Conservation (phyloP, 2,113 vertebrate species). For the Salvelinus fontinalis region DNA sequence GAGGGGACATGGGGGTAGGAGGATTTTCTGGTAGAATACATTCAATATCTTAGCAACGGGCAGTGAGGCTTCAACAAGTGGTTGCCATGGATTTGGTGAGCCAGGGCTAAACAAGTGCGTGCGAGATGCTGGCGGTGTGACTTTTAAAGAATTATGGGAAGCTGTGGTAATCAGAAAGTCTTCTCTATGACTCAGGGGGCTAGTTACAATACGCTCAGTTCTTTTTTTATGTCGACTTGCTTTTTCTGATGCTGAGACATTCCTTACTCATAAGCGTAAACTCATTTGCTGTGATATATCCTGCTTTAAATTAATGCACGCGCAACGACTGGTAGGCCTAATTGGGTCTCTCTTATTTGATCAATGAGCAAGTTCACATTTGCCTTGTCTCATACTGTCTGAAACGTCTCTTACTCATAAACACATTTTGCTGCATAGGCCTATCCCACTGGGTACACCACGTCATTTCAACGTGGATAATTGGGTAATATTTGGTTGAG, state of each 20-base stretch:
- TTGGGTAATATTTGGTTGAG: too few species aligned
- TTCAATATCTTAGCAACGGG: slow-evolving; percentile 75
- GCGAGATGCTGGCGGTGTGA: slow-evolving; percentile 51
- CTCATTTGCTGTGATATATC: neutral
- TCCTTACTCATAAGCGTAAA: slow-evolving; percentile 28
- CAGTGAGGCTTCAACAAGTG: slow-evolving; percentile 77
- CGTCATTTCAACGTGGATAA: too few species aligned
- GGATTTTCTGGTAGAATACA: slow-evolving; percentile 75
- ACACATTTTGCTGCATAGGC: neutral
- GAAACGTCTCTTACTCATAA: neutral
- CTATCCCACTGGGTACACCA: too few species aligned
- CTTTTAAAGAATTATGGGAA: slow-evolving; percentile 61
- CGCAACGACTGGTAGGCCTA: neutral
- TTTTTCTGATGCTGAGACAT: slow-evolving; percentile 27
- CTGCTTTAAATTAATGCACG: neutral
- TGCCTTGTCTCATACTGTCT: neutral
- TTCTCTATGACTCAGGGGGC: slow-evolving; percentile 45
- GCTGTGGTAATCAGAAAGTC: slow-evolving; percentile 26
- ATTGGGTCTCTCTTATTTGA: neutral
- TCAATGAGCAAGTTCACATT: neutral
- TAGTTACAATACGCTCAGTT: slow-evolving; percentile 28
- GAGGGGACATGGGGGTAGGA: slow-evolving; percentile 45
- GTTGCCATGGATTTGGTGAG: slow-evolving; percentile 68
- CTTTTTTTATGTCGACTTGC: neutral
- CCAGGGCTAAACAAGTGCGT: slow-evolving; percentile 49